phyloP scores from a whole-genome alignment of 2,888 invertebrate genomes.

The Vandiemenella viatica region DNA sequence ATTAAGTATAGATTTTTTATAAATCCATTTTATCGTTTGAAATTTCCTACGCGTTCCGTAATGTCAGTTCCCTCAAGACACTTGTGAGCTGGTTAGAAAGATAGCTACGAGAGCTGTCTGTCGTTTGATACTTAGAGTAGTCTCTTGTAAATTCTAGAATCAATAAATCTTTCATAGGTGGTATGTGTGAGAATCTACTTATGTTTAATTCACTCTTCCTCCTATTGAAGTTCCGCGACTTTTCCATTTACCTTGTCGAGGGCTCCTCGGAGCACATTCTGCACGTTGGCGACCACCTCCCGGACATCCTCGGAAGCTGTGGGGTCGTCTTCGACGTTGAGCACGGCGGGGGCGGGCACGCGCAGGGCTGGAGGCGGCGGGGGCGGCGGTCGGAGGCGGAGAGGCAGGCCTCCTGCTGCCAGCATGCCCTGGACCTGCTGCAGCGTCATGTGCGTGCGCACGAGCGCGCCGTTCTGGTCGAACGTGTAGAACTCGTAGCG shows the following conservation, averaged over 20 bases:
- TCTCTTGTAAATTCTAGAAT: too few species aligned
- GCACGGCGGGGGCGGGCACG: background rate
- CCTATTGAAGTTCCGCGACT: too few species aligned
- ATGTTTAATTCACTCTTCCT: too few species aligned
- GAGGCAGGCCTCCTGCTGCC: slow-evolving; percentile 46
- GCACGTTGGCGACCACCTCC: slow-evolving; percentile 67
- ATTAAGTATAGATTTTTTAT: too few species aligned
- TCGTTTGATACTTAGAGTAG: too few species aligned
- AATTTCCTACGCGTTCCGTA: too few species aligned
- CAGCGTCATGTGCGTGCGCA: slow-evolving; percentile 69
- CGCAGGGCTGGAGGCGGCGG: background rate
- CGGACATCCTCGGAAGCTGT: slow-evolving; percentile 34
- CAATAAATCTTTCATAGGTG: too few species aligned
- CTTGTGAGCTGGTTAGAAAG: too few species aligned
- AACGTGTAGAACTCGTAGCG: slow-evolving; percentile 78
- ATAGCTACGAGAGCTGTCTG: too few species aligned
- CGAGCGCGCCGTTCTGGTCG: slow-evolving; percentile 66
- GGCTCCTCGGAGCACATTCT: slow-evolving; percentile 67
- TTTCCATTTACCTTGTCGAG: slow-evolving; percentile 45
- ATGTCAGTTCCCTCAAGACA: too few species aligned
- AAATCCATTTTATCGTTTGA: too few species aligned
- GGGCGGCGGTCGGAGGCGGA: slow-evolving; percentile 21
- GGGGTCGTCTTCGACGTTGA: background rate
- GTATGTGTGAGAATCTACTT: too few species aligned
- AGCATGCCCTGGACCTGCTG: slow-evolving; percentile 74